Conservation (phyloP, 2,888 invertebrate species). For the Esperia sulphurella region DNA sequence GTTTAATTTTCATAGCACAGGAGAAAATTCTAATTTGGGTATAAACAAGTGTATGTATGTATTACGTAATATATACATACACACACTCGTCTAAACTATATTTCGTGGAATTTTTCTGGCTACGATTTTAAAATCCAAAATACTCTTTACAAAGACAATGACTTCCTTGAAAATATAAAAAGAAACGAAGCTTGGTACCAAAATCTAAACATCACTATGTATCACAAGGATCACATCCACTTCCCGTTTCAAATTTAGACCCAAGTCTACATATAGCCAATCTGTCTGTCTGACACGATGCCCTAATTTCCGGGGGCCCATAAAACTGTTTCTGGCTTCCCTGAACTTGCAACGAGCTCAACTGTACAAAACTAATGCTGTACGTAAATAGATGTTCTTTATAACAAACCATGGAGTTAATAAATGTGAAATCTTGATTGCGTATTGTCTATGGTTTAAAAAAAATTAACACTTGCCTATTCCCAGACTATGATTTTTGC, state of each 20-base stretch:
- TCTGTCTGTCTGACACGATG: conserved; percentile 39
- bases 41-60: too few species aligned
- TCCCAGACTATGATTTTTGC: too few species aligned
- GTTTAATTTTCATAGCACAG: too few species aligned
- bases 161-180: too few species aligned
- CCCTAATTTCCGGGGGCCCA: conserved; percentile 51
- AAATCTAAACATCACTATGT: not conserved
- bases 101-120: too few species aligned
- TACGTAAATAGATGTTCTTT: conserved; percentile 46
- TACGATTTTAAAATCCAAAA: too few species aligned
- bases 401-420: conserved; percentile 19
- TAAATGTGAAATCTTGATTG: not conserved
- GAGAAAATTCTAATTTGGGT: too few species aligned
- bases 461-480: too few species aligned
- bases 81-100: too few species aligned
- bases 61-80: too few species aligned
- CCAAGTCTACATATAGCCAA: conserved; percentile 17
- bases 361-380: conserved; percentile 26
- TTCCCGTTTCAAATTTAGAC: conserved; percentile 25
- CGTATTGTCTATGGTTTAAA: too few species aligned
- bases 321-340: conserved; percentile 64
- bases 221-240: not conserved
- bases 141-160: too few species aligned
- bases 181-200: conserved; percentile 1
- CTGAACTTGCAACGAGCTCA: conserved; percentile 62